Base-by-base conservation (phyloP, 2,888 invertebrate species). In the Callyntrura sp. region DNA sequence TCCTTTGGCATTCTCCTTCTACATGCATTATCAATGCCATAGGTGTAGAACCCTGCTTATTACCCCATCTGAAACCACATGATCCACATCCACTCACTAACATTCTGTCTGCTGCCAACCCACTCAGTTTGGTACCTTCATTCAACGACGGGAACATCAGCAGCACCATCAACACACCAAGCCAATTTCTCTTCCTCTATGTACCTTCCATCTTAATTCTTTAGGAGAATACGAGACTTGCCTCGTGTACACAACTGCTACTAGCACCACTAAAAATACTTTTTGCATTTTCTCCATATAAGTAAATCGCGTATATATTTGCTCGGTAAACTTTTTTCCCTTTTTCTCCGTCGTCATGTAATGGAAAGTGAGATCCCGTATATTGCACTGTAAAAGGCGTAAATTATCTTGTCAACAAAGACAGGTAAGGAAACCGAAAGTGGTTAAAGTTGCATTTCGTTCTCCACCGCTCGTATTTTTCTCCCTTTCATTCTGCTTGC, bases 341-440 rank as follows among this genome's bases (percentile, higher is more conserved):
- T 68, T 60, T 25, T 78, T 62, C 48, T 48, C 62, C 51, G 23
- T 70, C 11, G 20, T 60, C 25, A 4, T 35, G 25, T 57, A 60
- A 25, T 35, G 23, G 45, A 76, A 20, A 76, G 76, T 85, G 17
- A 73, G 76, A 85, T 76, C 45, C 43, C 57, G 79, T 90, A 85
- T 88, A 88, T 88, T 82, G 82, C 60, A 45, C 82, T 73, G 73
- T 88, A 82, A 86, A 90, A 85, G 76, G 84, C 85, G 91, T 90
- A 91, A 91, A 91, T 91, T 91, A 90, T 89, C 84, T 86, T 91
- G 91, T 91, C 91, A 91, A 90, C 82, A 65, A 90, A 91, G 91
- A 91, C 89, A 91, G 91, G 91, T 90, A 91, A 68, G 87, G 86
- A 91, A 89, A 88, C 86, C 83, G 83, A 90, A 91, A 89, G 90